Conservation (phyloP, 2,888 invertebrate genomes). For the Conchocele bisecta region DNA sequence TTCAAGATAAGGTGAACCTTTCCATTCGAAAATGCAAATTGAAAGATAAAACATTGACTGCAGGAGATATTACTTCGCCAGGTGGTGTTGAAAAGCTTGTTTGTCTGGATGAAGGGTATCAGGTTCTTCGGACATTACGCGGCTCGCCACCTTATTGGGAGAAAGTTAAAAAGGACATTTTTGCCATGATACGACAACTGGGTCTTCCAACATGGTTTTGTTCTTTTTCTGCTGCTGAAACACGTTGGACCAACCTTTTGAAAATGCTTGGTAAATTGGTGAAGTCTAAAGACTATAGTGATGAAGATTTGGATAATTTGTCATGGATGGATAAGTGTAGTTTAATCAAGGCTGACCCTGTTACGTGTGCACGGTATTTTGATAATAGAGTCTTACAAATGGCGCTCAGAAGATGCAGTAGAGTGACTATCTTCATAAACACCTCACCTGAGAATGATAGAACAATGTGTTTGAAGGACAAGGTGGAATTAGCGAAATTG, state of each 20-base stretch:
- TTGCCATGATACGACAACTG: slow-evolving; percentile 38
- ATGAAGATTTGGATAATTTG: not conserved
- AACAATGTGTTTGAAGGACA: too few relatives aligned
- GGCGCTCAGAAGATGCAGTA: too few relatives aligned
- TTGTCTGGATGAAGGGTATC: slow-evolving; percentile 1
- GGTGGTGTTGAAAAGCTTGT: not conserved
- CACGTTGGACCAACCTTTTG: slow-evolving; percentile 18
- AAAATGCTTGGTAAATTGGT: slow-evolving; percentile 1
- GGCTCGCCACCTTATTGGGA: slow-evolving; percentile 55
- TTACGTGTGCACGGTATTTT: slow-evolving; percentile 49
- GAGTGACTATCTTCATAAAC: too few relatives aligned
- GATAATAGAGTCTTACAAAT: slow-evolving; percentile 43
- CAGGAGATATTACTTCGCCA: not conserved
- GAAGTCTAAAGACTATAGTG: slow-evolving; percentile 7
- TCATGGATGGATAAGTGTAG: slow-evolving; percentile 16
- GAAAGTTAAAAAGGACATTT: slow-evolving; percentile 33
- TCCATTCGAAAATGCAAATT: slow-evolving; percentile 37
- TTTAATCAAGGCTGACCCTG: slow-evolving; percentile 45
- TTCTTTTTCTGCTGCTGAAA: slow-evolving; percentile 43
- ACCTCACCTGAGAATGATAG: too few relatives aligned
- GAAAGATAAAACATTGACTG: slow-evolving; percentile 20
- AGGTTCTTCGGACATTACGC: slow-evolving; percentile 37
- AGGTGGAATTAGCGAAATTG: too few relatives aligned
- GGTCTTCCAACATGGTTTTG: slow-evolving; percentile 37
- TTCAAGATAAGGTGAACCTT: slow-evolving; percentile 21